Evolutionary conservation across 2,113 vertebrate species (phyloP).

Genomic region (Aleadryas rufinucha): DNA sequence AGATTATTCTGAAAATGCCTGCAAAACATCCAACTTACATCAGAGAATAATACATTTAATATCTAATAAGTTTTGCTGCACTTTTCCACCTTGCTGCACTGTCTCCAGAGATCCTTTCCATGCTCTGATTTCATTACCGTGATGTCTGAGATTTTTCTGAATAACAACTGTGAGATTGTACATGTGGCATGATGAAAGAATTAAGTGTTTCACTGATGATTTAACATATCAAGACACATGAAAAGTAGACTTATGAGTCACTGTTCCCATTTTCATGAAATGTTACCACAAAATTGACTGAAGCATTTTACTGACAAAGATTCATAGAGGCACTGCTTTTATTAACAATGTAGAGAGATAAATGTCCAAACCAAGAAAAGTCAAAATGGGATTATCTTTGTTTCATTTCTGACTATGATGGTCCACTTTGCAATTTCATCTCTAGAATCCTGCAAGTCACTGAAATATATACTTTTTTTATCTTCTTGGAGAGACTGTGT

Average conservation of each 20-base stretch:
- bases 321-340: not conserved
- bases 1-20: not conserved
- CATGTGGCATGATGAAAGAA: not conserved
- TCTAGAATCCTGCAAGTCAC: not conserved
- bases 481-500: not conserved
- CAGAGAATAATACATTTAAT: not conserved
- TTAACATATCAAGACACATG: not conserved
- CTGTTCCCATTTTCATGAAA: not conserved
- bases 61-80: not conserved
- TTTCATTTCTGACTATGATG: not conserved
- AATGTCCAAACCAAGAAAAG: not conserved
- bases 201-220: not conserved
- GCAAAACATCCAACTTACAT: not conserved
- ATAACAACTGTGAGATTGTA: not conserved
- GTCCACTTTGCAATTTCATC: not conserved
- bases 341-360: not conserved
- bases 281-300: constrained; percentile 23
- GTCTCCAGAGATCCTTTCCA: not conserved
- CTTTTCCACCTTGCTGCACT: not conserved
- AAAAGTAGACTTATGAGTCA: not conserved
- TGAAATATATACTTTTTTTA: not conserved
- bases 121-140: not conserved
- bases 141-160: not conserved
- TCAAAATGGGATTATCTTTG: not conserved
- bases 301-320: not conserved